phyloP scores from a whole-genome alignment of 2,888 invertebrate species.

The Synergus japonicus region DNA sequence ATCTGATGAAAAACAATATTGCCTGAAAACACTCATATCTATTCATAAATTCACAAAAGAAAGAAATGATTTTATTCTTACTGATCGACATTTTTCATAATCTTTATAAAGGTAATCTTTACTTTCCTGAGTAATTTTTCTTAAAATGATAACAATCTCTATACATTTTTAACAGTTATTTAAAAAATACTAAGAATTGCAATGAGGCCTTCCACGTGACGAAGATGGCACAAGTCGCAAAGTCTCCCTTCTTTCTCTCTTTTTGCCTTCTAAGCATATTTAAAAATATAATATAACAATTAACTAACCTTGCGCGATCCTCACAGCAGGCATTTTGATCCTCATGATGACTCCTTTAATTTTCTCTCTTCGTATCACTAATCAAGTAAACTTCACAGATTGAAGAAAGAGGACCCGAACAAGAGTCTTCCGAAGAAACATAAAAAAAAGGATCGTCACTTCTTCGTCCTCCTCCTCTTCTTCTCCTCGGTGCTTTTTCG shows the following conservation, averaged over 20 bases:
- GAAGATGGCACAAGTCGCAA: background rate
- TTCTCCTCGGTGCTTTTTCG: conserved; percentile 43
- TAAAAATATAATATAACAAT: background rate
- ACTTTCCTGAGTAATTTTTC: background rate
- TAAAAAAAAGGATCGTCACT: conserved; percentile 45
- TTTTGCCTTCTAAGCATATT: background rate
- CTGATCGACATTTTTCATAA: background rate
- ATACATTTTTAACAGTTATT: background rate
- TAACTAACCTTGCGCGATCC: conserved; percentile 95
- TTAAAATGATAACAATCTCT: no score
- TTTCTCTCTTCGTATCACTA: conserved; percentile 41
- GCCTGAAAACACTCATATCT: background rate
- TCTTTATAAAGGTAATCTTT: background rate
- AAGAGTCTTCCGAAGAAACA: conserved; percentile 41
- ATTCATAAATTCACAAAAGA: background rate
- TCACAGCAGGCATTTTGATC: conserved; percentile 98
- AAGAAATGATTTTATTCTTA: background rate
- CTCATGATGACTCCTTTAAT: conserved; percentile 86
- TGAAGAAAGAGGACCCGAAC: conserved; percentile 53
- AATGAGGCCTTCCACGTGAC: background rate
- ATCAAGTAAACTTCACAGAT: conserved; percentile 41
- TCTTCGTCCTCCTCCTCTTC: conserved; percentile 59
- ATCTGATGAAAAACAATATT: background rate
- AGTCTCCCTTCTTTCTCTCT: background rate
- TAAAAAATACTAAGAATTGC: background rate